phyloP scores from a whole-genome alignment of 2,797 vertebrate species.

The Natrix natrix region DNA sequence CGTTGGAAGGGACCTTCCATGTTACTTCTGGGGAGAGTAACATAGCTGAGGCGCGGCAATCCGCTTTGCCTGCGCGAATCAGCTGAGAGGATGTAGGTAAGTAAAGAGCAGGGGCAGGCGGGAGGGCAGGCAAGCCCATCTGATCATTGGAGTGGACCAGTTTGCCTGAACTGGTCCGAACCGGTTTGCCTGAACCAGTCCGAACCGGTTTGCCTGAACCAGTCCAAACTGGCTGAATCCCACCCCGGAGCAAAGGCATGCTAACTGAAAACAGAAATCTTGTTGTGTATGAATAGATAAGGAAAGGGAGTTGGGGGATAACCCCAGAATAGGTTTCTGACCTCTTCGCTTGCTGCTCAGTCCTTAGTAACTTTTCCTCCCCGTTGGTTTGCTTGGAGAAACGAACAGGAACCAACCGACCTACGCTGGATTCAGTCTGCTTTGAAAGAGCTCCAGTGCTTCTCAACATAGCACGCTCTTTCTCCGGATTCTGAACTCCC shows the following conservation, averaged over 20 bases:
- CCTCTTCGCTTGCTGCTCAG: conserved; percentile 61
- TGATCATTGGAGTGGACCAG: no score
- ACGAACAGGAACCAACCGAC: conserved; percentile 68
- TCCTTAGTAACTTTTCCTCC: conserved; percentile 38
- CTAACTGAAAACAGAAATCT: not conserved
- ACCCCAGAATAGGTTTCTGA: conserved; percentile 54
- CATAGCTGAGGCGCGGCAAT: no score
- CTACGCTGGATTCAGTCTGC: conserved; percentile 49
- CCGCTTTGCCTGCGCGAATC: no score
- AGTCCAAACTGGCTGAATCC: no score
- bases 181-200: no score
- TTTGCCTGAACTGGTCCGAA: no score
- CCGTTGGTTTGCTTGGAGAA: conserved; percentile 64
- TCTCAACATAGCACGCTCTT: conserved; percentile 69
- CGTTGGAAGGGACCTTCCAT: no score
- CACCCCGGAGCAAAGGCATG: not conserved
- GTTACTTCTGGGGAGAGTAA: no score
- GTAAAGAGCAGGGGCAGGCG: no score
- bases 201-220: no score
- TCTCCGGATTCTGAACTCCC: conserved; percentile 59
- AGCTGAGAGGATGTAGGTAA: no score
- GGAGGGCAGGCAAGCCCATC: no score
- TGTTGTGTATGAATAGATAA: not conserved
- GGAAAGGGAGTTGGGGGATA: not conserved
- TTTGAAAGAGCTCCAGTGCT: conserved; percentile 61